Percentiles rank a stretch among this genome's conserved stretches.
These are phyloP conservation scores for Drosophila ochracea DNA, from an alignment of 2,888 invertebrate genomes.

Conservation along the genomic window DNA sequence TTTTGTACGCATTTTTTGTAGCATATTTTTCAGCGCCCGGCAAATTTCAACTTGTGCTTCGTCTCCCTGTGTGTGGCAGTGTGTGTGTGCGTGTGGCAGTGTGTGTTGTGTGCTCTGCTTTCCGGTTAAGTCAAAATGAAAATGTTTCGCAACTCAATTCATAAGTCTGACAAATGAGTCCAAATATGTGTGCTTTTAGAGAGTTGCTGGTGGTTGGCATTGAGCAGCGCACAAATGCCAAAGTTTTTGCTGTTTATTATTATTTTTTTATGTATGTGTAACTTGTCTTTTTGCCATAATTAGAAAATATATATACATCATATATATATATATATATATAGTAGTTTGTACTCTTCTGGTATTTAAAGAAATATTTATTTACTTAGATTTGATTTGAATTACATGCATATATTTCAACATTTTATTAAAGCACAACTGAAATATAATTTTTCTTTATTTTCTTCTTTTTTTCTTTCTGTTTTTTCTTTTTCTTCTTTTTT, in stretches of 20 bases:
- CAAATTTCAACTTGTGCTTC: constrained; percentile 18
- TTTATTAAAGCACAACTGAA: neutral
- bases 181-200: constrained; percentile 12
- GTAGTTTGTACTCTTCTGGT: neutral
- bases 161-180: constrained; percentile 45
- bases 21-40: constrained; percentile 68
- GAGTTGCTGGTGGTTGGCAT: neutral
- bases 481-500: neutral
- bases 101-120: constrained; percentile 10
- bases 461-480: too few relatives aligned
- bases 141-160: constrained; percentile 46
- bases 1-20: constrained; percentile 60
- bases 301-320: too few relatives aligned
- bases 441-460: neutral
- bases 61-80: neutral
- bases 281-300: too few relatives aligned
- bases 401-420: neutral
- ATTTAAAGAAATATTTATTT: neutral
- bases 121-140: constrained; percentile 30
- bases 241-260: neutral
- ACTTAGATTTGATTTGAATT: neutral
- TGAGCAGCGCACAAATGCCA: neutral
- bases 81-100: constrained; percentile 8
- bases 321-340: too few relatives aligned
- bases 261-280: neutral